Evolutionary conservation across 2,888 invertebrate genomes (phyloP), one percentile per base, ranked within the genome.

Genomic region (Tubulanus polymorphus): DNA sequence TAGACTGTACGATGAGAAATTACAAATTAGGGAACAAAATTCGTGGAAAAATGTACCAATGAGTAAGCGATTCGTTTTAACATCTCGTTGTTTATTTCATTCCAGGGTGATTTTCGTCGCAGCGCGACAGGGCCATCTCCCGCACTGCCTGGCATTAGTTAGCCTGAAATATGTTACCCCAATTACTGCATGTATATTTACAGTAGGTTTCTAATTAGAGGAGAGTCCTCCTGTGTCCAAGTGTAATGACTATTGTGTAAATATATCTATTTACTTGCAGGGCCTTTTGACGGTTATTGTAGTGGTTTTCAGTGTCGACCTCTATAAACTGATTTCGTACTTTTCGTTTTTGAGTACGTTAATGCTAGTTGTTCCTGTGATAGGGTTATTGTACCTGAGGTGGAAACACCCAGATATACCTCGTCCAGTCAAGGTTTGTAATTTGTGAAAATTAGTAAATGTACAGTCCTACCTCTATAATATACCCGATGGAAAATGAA

Each of bases 251-350:
- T n/a, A n/a, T n/a, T n/a, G n/a, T n/a, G n/a, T n/a, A n/a, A n/a
- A n/a, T n/a, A n/a, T n/a, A n/a, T n/a, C n/a, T n/a, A n/a, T n/a
- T n/a, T 15, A 37, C 10, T 63, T 73, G 37, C 79, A 89, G 88
- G 92, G 94, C 2, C 75, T 94, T 32, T 83, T 97, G 23, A 93
- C 94, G 2, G 85, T 97, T 81, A 71, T 91, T 56, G 97, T 96
- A 81, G 85, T 97, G 71, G 88, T 89, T 20, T 91, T 91, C n/a
- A n/a, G n/a, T 18, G 91, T 92, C 2, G 90, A 97, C 75, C 93
- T 96, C 61, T 90, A 73, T 53, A 70, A 66, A 54, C 69, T 74
- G n/a, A 73, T 74, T 25, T 72, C 73, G 58, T 64, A 72, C 63
- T 68, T 71, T 68, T 73, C 72, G 8, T 74, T 73, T 55, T 65